These are phyloP conservation scores for Podiceps cristatus DNA, from an alignment of 2,113 vertebrate species.

Conservation along the genomic window DNA sequence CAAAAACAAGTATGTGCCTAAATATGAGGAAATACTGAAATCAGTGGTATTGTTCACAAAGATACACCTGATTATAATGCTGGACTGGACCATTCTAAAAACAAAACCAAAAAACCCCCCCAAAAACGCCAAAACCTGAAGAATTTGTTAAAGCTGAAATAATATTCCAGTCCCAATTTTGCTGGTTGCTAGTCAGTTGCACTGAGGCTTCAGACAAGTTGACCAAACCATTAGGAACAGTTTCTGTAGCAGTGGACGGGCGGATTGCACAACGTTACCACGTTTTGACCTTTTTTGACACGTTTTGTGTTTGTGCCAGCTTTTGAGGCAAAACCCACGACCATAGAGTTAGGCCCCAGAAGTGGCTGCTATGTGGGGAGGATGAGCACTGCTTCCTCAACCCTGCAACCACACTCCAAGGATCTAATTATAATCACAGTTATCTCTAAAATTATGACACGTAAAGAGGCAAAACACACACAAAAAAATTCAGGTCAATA, in stretches of 20 bases:
- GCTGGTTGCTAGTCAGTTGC: not conserved
- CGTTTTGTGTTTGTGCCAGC: fast-evolving
- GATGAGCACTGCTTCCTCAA: fast-evolving
- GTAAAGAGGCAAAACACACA: fast-evolving
- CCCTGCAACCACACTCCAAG: fast-evolving
- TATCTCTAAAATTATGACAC: not conserved
- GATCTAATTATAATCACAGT: not conserved
- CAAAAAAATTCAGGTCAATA: too few relatives aligned
- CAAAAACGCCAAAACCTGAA: not conserved
- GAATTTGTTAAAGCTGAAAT: not conserved
- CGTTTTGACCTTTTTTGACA: fast-evolving
- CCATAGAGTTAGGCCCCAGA: fast-evolving
- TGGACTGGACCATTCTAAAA: not conserved
- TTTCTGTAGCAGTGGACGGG: not conserved
- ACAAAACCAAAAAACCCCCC: too few relatives aligned
- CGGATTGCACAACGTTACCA: fast-evolving
- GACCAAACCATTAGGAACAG: not conserved
- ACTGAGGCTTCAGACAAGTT: not conserved
- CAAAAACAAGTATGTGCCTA: not conserved
- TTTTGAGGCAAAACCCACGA: fast-evolving
- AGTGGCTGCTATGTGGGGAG: fast-evolving
- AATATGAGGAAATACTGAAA: not conserved
- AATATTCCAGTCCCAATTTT: not conserved
- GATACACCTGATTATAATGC: not conserved
- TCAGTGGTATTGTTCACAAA: not conserved